Evolutionary conservation across 2,797 vertebrate genomes (phyloP), one percentile per base, ranked within the genome.

Genomic region (Cuculus canorus): DNA sequence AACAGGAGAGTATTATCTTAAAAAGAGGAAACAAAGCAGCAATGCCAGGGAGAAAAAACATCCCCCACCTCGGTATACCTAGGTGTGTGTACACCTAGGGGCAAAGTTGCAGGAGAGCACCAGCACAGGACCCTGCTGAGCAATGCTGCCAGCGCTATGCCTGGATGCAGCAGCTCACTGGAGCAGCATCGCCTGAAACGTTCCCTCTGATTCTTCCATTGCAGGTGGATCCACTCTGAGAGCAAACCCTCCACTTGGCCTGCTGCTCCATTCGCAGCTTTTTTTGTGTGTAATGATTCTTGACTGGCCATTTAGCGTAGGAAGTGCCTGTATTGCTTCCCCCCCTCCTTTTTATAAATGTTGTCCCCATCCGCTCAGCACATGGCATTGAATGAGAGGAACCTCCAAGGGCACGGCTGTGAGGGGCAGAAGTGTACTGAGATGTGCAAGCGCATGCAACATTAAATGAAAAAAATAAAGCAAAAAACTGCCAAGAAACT

Each of bases 401-500:
- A 96, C 92, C 84, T 96, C 95, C 93, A 93, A 95, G 88, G 90
- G 93, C 88, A 80, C 3, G 72, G 82, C 79, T 88, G 78, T 7
- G 35, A 84, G 82, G 63, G 60, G 78, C 82, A 90, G 64, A 30
- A 90, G 28, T 0, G 1, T 18, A 52, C 60, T 12, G 76, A 57
- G 57, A 92, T 35, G 48, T 43, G 50, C 48, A 71, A 72, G 75
- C 4, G 6, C 56, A 33, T 37, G 69, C 33, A 50, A 84, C 5
- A 2, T 80, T 80, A 71, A 76, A 43, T 48, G 81, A 33, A 76
- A 95, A 82, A 82, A 86, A 70, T 17, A 86, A 92, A 88, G 63
- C 70, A 71, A 95, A 94, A 95, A 92, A 90, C 93, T 91, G 96
- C 95, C 93, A 73, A 82, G 28, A 88, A 97, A 93, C 77, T 90